These are phyloP conservation scores for Lottia scabra DNA, from an alignment of 2,888 invertebrate species.

Conservation along the genomic window DNA sequence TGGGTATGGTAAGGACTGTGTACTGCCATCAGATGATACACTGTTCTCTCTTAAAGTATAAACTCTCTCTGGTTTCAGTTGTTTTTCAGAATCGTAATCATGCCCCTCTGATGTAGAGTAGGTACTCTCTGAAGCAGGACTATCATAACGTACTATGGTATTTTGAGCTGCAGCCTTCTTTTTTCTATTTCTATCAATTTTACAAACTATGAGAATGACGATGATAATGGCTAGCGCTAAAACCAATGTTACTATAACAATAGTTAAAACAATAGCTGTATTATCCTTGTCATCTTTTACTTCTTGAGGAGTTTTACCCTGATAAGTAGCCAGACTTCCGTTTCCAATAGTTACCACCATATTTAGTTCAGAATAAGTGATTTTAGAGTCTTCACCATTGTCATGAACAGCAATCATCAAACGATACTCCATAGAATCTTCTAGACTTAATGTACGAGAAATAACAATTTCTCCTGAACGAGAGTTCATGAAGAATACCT, in stretches of 20 bases:
- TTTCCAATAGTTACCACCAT: constrained; percentile 45
- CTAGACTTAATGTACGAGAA: constrained; percentile 39
- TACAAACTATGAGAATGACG: neutral
- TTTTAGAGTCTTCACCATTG: constrained; percentile 41
- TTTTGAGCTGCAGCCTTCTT: neutral
- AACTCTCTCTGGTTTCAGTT: neutral
- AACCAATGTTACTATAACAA: neutral
- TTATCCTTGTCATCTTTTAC: neutral
- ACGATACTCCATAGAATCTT: constrained; percentile 46
- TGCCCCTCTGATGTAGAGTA: neutral
- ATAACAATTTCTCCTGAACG: constrained; percentile 68
- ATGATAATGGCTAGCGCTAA: neutral
- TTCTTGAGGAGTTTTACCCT: neutral
- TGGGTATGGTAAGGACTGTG: neutral
- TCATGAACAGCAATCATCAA: constrained; percentile 55
- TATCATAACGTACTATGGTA: neutral
- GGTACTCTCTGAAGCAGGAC: neutral
- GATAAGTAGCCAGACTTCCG: constrained; percentile 23
- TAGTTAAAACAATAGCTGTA: neutral
- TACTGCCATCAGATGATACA: neutral
- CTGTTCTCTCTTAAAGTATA: neutral
- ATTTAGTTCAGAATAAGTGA: constrained; percentile 40
- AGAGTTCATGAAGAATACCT: constrained; percentile 69
- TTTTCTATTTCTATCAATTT: neutral
- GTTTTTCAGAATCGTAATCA: neutral